Percentiles rank a stretch among this genome's conserved stretches.
These are phyloP conservation scores for Haliclystus octoradiatus DNA, from an alignment of 30 jellyfish, hydroid and myxozoan species.

Conservation along the genomic window DNA sequence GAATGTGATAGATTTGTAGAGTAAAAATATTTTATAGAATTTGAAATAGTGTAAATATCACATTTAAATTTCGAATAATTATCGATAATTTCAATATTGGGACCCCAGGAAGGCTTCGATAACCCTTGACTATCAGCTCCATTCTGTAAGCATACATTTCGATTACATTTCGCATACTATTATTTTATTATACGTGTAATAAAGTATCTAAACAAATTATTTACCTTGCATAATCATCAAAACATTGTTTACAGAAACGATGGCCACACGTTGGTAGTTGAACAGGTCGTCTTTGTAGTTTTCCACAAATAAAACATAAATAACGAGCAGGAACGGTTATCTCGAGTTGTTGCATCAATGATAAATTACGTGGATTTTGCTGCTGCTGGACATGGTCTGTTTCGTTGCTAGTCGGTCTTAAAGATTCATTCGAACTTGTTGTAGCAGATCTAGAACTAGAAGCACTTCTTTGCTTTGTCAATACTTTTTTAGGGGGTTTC, in stretches of 20 bases:
- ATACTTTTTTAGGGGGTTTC: too few species aligned
- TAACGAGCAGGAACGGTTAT: background rate
- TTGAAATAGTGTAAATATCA: too few species aligned
- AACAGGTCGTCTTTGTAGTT: background rate
- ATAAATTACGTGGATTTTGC: background rate
- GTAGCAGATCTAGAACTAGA: background rate
- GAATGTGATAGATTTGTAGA: too few species aligned
- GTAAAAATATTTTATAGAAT: too few species aligned
- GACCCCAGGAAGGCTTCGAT: too few species aligned
- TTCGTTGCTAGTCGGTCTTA: background rate
- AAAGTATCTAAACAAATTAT: too few species aligned
- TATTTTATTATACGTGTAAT: too few species aligned
- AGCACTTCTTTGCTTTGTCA: background rate
- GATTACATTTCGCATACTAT: too few species aligned
- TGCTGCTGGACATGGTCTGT: background rate
- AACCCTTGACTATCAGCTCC: too few species aligned
- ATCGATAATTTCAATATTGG: too few species aligned
- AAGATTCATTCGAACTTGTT: background rate
- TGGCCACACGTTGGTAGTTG: slow-evolving; percentile 1
- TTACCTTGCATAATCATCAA: background rate
- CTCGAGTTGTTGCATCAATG: background rate
- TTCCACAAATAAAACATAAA: background rate
- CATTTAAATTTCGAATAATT: too few species aligned
- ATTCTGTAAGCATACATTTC: too few species aligned
- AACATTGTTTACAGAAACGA: background rate